A percentile compares a stretch with the other conserved stretches of the same genome.
These are phyloP conservation scores for Hypotaenidia philippensis DNA, from an alignment of 2,797 vertebrate genomes.

Conservation along the genomic window DNA sequence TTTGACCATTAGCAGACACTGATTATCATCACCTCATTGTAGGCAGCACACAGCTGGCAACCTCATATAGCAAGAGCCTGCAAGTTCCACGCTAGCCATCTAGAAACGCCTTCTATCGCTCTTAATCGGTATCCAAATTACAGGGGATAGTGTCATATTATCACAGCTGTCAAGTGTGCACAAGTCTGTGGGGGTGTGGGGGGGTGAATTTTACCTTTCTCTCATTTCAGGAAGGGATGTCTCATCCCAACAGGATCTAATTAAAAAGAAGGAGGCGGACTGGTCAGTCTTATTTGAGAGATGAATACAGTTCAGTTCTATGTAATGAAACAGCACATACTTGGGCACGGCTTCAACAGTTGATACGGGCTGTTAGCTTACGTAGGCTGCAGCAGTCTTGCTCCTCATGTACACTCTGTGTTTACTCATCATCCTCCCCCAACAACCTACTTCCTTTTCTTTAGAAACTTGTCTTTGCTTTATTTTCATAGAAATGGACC, in stretches of 20 bases:
- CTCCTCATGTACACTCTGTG: background rate
- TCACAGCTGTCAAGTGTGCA: background rate
- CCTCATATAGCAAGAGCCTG: background rate
- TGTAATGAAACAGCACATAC: background rate
- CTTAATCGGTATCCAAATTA: background rate
- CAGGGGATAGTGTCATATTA: background rate
- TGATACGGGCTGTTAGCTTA: background rate
- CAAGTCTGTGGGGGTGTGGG: background rate
- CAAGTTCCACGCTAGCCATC: background rate
- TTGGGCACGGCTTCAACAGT: background rate
- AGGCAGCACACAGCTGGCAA: background rate
- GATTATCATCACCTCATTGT: background rate
- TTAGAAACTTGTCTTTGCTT: background rate
- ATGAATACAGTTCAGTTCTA: background rate
- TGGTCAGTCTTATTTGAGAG: background rate
- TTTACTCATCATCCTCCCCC: conserved; percentile 29
- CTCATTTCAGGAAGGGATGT: conserved; percentile 10
- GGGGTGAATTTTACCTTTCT: background rate
- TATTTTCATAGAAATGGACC: background rate
- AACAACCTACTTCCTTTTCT: background rate
- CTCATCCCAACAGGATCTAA: conserved; percentile 16
- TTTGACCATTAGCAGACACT: background rate
- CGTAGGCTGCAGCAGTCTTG: background rate
- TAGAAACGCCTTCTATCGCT: background rate
- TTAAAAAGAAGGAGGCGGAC: background rate